Evolutionary conservation across 2,888 invertebrate species (phyloP), one percentile per base, ranked within the genome.

Genomic region (Autographa gamma): DNA sequence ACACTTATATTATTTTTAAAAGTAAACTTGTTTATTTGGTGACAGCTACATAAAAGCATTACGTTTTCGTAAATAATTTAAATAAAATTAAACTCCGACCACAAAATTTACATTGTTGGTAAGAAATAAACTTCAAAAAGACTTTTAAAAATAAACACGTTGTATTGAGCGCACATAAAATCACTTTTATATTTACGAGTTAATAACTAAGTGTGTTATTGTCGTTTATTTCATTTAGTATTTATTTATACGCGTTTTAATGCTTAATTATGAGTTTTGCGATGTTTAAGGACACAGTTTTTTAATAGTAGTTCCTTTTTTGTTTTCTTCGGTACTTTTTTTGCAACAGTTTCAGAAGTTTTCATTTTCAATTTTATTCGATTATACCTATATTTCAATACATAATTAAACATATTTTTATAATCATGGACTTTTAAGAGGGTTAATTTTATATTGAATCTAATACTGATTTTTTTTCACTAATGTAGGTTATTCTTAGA

Each of bases 71-170:
- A 38, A 61, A 25, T 9, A 31, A 32, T 1, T 31, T 61, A 8
- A 41, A 43, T 54, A 59, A 63, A 75, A 48, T 18, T 56, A 48
- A 68, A 60, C 4, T 14, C 11, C 4, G 32, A 64, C 31, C 58
- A 70, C 63, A 38, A 59, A 63, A 60, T 61, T 43, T 48, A 63
- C 43, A 76, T 65, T 67, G 54, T 63, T 59, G 56, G 5, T 58
- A 43, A 59, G 14, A 61, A 63, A 69, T 71, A 66, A 79, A 73
- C 54, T 54, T 74, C 41, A 64, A 43, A 74, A 73, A 68, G 64
- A 41, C 25, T 79, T 69, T 71, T 69, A 73, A 75, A 79, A 73
- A 82, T 76, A 73, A 69, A 73, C 63, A 59, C 59, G 32, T 66
- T 60, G 64, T 67, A 60, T 72, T 65, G 61, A 64, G 60, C 66